phyloP scores from a whole-genome alignment of 2,113 vertebrate species.

The Scomber japonicus region DNA sequence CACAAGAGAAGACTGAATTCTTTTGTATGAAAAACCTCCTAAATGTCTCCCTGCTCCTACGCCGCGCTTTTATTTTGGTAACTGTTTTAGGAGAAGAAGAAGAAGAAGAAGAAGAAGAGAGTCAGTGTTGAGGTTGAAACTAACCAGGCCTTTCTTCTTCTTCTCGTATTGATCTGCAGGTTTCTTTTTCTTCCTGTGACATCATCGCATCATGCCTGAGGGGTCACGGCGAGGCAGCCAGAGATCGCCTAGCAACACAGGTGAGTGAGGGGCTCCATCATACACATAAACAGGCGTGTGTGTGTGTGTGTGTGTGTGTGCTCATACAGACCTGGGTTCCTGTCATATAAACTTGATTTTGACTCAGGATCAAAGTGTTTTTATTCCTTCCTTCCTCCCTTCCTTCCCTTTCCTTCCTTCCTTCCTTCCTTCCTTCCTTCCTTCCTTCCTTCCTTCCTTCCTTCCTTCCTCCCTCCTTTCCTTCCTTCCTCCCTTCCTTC shows the following conservation, averaged over 20 bases:
- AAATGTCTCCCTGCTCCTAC: not conserved
- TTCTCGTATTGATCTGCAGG: conserved; percentile 52
- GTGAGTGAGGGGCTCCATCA: conserved; percentile 51
- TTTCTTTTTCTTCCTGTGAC: conserved; percentile 81
- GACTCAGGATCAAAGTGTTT: too few relatives aligned
- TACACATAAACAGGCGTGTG: too few relatives aligned
- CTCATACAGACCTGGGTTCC: too few relatives aligned
- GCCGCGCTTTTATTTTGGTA: not conserved
- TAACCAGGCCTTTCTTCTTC: not conserved
- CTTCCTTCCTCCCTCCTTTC: too few relatives aligned
- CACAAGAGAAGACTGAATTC: conserved; percentile 29
- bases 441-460: too few relatives aligned
- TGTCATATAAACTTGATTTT: too few relatives aligned
- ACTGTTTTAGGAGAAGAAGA: not conserved
- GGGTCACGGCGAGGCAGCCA: conserved; percentile 81
- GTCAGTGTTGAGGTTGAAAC: not conserved
- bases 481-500: too few relatives aligned
- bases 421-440: too few relatives aligned
- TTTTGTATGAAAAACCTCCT: not conserved
- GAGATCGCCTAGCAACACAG: conserved; percentile 82
- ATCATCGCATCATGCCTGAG: conserved; percentile 87
- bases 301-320: too few relatives aligned
- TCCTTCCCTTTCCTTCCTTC: too few relatives aligned
- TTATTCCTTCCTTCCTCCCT: too few relatives aligned
- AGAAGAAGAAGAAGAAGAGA: not conserved